Evolutionary conservation across 30 jellyfish, hydroid and myxozoan genomes (phyloP).

Genomic region (Aurelia aurita): DNA sequence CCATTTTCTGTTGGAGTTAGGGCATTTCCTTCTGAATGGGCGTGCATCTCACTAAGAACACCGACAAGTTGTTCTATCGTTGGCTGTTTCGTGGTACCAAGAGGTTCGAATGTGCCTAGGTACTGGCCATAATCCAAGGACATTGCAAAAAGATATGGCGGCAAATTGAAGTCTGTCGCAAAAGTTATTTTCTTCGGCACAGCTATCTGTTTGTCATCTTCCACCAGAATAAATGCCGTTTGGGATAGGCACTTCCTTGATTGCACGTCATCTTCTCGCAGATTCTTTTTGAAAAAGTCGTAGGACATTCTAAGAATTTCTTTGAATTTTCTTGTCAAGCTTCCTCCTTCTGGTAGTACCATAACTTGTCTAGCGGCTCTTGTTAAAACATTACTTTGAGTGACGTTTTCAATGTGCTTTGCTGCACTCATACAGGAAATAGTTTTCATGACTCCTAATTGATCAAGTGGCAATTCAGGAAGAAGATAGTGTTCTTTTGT

Average conservation of each 20-base stretch:
- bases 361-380: conserved; percentile 7
- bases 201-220: neutral
- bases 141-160: conserved; percentile 61
- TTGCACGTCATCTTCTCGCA: neutral
- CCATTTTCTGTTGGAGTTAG: conserved; percentile 57
- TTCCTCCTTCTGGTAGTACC: neutral
- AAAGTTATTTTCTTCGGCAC: conserved; percentile 47
- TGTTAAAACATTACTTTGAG: conserved; percentile 8
- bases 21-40: neutral
- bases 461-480: neutral
- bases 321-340: neutral
- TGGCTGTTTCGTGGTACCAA: conserved; percentile 61
- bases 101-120: conserved; percentile 18
- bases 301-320: conserved; percentile 11
- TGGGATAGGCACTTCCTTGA: neutral
- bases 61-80: conserved; percentile 13
- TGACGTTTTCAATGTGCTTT: conserved; percentile 16
- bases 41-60: conserved; percentile 30
- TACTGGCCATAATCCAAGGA: conserved; percentile 31
- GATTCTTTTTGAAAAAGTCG: neutral
- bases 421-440: conserved; percentile 9
- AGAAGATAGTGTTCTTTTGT: neutral
- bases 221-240: conserved; percentile 3
- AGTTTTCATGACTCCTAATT: neutral
- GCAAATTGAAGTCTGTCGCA: conserved; percentile 14